These are phyloP conservation scores for Geophilus truncorum DNA, from an alignment of 2,888 invertebrate species.

Conservation along the genomic window DNA sequence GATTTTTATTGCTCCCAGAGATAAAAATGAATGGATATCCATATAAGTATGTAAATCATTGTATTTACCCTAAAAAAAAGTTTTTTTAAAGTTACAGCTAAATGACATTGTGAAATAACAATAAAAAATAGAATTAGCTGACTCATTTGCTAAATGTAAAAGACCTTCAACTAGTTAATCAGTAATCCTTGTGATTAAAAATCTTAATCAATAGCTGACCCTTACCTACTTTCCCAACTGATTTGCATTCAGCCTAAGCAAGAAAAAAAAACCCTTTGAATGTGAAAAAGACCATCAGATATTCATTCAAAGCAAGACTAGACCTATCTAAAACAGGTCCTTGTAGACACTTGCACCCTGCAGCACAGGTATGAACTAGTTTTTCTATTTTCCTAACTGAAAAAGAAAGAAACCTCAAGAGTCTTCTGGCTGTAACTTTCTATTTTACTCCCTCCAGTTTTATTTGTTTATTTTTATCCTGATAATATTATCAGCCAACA, in stretches of 20 bases:
- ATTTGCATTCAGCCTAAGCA: not conserved
- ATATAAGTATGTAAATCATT: too few species aligned
- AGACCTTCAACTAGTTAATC: not conserved
- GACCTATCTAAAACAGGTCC: not conserved
- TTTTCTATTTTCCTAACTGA: not conserved
- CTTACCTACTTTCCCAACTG: not conserved
- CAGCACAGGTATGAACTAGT: not conserved
- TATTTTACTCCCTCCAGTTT: not conserved
- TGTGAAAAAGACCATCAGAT: not conserved
- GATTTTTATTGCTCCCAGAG: too few species aligned
- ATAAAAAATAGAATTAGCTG: too few species aligned
- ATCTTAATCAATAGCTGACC: not conserved
- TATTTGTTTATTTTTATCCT: not conserved
- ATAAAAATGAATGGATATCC: too few species aligned
- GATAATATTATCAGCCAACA: not conserved
- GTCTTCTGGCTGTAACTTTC: not conserved
- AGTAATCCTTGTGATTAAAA: not conserved
- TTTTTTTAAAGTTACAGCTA: too few species aligned
- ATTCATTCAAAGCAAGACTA: slow-evolving; percentile 13
- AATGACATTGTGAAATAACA: too few species aligned
- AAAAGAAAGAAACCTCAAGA: not conserved
- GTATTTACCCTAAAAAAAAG: too few species aligned
- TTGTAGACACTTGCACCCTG: not conserved
- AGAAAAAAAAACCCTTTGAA: not conserved
- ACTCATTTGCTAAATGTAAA: not conserved